Evolutionary conservation across 92 coral and sea anemone genomes (phyloP).

Genomic region (Anthopleura xanthogrammica): DNA sequence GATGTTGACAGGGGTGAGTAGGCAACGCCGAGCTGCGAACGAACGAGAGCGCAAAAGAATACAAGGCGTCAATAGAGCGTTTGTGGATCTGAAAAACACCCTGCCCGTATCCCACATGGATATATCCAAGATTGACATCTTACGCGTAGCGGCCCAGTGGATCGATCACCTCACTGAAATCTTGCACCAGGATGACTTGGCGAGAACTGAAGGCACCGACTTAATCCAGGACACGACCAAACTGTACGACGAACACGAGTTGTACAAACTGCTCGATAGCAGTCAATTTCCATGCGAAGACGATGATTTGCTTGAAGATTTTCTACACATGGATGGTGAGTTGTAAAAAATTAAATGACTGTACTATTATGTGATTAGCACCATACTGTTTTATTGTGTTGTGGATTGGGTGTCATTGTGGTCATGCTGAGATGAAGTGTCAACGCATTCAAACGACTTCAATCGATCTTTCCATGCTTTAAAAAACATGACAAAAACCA

Average conservation of each 20-base stretch:
- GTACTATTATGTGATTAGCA: constrained; percentile 24
- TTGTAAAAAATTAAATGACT: neutral
- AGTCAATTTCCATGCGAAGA: constrained; percentile 48
- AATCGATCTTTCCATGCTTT: constrained; percentile 8
- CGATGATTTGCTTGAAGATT: constrained; percentile 45
- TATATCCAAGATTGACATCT: constrained; percentile 93
- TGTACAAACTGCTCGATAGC: constrained; percentile 54
- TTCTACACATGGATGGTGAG: constrained; percentile 67
- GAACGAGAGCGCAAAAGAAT: constrained; percentile 94
- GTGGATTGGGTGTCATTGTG: constrained; percentile 23
- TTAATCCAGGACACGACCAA: constrained; percentile 10
- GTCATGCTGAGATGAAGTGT: constrained; percentile 27
- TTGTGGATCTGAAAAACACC: constrained; percentile 91
- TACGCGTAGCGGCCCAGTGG: constrained; percentile 94
- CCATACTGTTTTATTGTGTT: constrained; percentile 9
- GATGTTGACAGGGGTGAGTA: constrained; percentile 96
- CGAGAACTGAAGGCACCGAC: constrained; percentile 27
- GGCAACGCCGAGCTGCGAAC: constrained; percentile 96
- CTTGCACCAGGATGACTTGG: constrained; percentile 78
- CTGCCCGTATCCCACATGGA: constrained; percentile 94
- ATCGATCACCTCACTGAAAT: constrained; percentile 90
- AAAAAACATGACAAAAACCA: neutral
- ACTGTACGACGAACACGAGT: constrained; percentile 50
- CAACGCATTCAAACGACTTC: constrained; percentile 16
- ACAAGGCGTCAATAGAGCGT: constrained; percentile 98